Percentiles rank a stretch among this genome's conserved stretches.
Conservation (phyloP, 30 jellyfish, hydroid and myxozoan species). For the Pelagia noctiluca region DNA sequence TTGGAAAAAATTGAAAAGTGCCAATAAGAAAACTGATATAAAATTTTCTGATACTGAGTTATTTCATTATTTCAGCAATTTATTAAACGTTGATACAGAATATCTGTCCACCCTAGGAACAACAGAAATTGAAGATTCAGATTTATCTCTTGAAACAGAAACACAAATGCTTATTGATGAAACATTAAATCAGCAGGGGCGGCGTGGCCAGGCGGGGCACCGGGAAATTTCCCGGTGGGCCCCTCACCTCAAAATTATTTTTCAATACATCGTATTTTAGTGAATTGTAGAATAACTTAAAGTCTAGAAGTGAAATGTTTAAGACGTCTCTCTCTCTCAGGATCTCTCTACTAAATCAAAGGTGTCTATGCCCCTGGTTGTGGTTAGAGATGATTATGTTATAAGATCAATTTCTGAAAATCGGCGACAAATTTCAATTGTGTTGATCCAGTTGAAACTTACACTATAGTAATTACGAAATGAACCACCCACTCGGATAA, state of each 20-base stretch:
- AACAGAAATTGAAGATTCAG: too few species aligned
- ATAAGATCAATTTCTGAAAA: not conserved
- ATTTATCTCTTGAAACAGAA: too few species aligned
- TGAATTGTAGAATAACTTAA: too few species aligned
- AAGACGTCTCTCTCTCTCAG: constrained; percentile 1
- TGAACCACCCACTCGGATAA: constrained; percentile 2
- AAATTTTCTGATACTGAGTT: too few species aligned
- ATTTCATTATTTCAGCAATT: too few species aligned
- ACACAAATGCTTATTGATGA: too few species aligned
- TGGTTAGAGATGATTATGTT: not conserved
- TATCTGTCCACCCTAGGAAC: too few species aligned
- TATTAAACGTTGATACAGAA: too few species aligned
- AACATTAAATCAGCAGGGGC: too few species aligned
- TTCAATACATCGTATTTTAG: not conserved
- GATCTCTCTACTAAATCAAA: not conserved
- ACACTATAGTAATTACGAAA: not conserved
- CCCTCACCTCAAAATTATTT: constrained; percentile 1
- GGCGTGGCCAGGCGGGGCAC: too few species aligned
- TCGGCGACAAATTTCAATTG: constrained; percentile 5
- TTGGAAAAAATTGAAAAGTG: too few species aligned
- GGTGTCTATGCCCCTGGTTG: constrained; percentile 10
- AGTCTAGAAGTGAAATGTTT: not conserved
- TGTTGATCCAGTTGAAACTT: not conserved
- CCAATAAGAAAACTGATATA: too few species aligned
- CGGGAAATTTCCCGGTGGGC: constrained; percentile 4